Conservation (phyloP, 2,888 invertebrate genomes). For the Caenorhabditis uteleia region DNA sequence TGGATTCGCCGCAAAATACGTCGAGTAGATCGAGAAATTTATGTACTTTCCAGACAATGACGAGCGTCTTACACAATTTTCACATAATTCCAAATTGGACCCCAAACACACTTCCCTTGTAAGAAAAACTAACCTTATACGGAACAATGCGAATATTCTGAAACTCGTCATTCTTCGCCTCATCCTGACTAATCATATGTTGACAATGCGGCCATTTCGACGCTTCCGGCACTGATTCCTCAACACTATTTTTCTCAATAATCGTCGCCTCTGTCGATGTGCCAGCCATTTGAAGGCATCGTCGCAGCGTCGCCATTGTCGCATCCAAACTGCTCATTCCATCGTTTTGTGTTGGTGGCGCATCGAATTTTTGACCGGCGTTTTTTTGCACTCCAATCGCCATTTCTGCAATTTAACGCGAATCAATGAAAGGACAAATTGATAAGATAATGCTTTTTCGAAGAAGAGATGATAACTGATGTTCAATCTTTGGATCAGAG, state of each 20-base stretch:
- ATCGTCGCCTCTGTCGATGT: slow-evolving; percentile 7
- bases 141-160: slow-evolving; percentile 31
- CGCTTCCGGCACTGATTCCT: slow-evolving; percentile 45
- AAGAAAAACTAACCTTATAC: slow-evolving; percentile 18
- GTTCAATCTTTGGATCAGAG: slow-evolving; percentile 23
- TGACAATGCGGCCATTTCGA: slow-evolving; percentile 54
- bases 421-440: neutral
- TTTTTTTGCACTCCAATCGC: slow-evolving; percentile 36
- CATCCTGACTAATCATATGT: slow-evolving; percentile 50
- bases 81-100: neutral
- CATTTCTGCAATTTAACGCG: slow-evolving; percentile 9
- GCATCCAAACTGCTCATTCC: slow-evolving; percentile 13
- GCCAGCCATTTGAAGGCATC: slow-evolving; percentile 29
- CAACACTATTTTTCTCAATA: slow-evolving; percentile 11
- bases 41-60: no score
- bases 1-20: no score
- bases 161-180: slow-evolving; percentile 29
- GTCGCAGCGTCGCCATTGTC: slow-evolving; percentile 25
- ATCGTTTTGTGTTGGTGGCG: no score
- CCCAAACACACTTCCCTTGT: no score
- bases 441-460: neutral
- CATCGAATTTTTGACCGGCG: neutral
- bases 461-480: slow-evolving; percentile 6
- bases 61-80: no score
- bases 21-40: no score